Evolutionary conservation across 2,797 vertebrate genomes (phyloP).

Genomic region (Thalassophryne amazonica): DNA sequence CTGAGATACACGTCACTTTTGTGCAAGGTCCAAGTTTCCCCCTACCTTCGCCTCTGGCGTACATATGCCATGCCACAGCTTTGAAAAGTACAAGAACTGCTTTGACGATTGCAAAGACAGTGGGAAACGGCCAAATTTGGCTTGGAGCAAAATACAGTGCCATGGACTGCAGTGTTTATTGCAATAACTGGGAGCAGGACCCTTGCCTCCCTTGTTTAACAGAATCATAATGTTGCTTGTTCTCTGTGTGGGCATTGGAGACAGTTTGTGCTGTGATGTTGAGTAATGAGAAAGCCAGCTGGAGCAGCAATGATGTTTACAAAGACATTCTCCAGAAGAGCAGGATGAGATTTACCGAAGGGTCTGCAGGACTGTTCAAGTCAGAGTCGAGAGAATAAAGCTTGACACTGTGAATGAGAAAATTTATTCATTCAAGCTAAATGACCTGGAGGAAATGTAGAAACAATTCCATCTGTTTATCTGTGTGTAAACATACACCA

Average conservation of each 20-base stretch:
- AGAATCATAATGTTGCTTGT: constrained; percentile 33
- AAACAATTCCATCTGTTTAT: constrained; percentile 12
- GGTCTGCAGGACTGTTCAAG: not conserved
- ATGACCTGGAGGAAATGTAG: no score
- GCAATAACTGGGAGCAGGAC: constrained; percentile 27
- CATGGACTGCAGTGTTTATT: constrained; percentile 35
- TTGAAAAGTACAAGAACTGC: constrained; percentile 21
- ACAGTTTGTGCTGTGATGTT: constrained; percentile 33
- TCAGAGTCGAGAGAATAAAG: not conserved
- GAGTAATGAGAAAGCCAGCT: constrained; percentile 58
- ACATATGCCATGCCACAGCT: not conserved
- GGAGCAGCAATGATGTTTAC: constrained; percentile 53
- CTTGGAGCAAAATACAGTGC: constrained; percentile 13
- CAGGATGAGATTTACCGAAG: constrained; percentile 20
- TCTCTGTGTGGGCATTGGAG: constrained; percentile 38
- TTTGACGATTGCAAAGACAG: constrained; percentile 10
- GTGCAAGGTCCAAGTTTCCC: not conserved
- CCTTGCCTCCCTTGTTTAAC: constrained; percentile 43
- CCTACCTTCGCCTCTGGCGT: not conserved
- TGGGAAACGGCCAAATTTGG: constrained; percentile 56
- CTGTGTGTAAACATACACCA: not conserved
- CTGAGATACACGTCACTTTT: not conserved
- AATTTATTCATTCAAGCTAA: no score
- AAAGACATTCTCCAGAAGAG: constrained; percentile 46
- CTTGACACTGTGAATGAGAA: constrained; percentile 2